These are phyloP conservation scores for Cavia porcellus DNA, from an alignment of 2,113 vertebrate genomes.

Conservation along the genomic window DNA sequence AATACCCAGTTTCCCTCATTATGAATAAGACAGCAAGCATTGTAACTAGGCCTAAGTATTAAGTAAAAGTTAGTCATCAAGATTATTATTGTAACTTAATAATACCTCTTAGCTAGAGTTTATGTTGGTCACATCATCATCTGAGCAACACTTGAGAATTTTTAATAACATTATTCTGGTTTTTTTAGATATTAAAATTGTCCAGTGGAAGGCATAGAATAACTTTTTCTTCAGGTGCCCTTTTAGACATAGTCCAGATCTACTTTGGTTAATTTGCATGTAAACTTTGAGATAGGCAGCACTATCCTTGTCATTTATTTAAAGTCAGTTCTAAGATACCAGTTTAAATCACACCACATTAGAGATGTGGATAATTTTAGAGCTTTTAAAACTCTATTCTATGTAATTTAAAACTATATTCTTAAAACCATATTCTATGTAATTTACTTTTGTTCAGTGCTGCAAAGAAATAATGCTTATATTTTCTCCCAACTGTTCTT, in stretches of 20 bases:
- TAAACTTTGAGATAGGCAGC: neutral
- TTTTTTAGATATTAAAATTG: slow-evolving; percentile 42
- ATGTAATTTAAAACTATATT: neutral
- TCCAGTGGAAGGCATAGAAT: neutral
- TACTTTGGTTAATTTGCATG: neutral
- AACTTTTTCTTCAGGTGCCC: slow-evolving; percentile 32
- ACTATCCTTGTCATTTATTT: neutral
- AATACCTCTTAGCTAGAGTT: neutral
- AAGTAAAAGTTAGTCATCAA: neutral
- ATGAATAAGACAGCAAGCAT: neutral
- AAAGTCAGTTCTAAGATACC: neutral
- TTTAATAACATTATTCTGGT: neutral
- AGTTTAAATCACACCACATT: neutral
- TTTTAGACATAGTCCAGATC: slow-evolving; percentile 4
- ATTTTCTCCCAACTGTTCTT: slow-evolving; percentile 3
- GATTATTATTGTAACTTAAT: neutral
- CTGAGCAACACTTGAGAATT: slow-evolving; percentile 10
- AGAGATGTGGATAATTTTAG: neutral
- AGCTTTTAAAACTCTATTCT: neutral
- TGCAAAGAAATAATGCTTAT: slow-evolving; percentile 48
- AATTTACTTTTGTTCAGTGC: slow-evolving; percentile 44
- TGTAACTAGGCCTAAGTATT: neutral
- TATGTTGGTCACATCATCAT: neutral
- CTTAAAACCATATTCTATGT: neutral
- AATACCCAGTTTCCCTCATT: neutral